These are phyloP conservation scores for Rhynchotus rufescens DNA, from an alignment of 2,797 vertebrate genomes.

Conservation along the genomic window DNA sequence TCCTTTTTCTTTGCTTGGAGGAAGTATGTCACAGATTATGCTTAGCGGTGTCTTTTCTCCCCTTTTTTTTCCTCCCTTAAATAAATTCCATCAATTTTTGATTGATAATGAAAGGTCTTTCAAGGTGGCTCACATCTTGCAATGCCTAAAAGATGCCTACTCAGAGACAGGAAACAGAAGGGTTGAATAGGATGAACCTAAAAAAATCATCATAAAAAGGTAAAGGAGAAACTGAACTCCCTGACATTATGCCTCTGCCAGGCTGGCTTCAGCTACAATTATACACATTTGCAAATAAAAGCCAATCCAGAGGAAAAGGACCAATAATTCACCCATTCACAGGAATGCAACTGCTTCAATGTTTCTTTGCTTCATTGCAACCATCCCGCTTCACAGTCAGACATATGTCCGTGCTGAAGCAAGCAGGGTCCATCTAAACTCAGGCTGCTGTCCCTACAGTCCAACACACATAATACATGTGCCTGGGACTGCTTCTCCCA, in stretches of 20 bases:
- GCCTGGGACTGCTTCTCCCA: background rate
- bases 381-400: background rate
- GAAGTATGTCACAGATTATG: background rate
- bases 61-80: background rate
- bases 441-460: background rate
- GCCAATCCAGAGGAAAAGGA: background rate
- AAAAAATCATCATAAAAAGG: background rate
- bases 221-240: background rate
- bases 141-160: background rate
- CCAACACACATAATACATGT: background rate
- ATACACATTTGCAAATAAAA: background rate
- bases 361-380: fast-evolving
- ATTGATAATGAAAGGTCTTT: background rate
- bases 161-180: background rate
- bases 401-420: background rate
- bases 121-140: background rate
- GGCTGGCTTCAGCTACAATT: background rate
- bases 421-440: background rate
- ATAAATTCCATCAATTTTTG: background rate
- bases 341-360: background rate
- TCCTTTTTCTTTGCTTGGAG: background rate
- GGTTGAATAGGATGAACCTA: background rate
- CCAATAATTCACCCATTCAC: background rate
- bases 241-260: background rate
- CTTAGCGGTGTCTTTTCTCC: background rate